Evolutionary conservation across 2,797 vertebrate species (phyloP).

Genomic region (Sebastes umbrosus): DNA sequence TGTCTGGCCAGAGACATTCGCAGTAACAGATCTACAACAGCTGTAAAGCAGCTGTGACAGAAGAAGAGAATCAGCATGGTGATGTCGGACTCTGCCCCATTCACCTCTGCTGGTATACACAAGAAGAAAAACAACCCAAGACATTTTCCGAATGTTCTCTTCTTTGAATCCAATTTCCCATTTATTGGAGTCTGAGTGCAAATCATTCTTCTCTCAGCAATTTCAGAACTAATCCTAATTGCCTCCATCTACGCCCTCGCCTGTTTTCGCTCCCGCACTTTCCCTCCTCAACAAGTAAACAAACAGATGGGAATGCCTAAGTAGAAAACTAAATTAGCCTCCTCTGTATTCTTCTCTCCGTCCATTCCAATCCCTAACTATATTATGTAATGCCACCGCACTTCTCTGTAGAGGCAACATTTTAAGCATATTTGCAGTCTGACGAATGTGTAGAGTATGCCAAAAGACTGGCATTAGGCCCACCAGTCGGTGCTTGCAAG

Average conservation of each 20-base stretch:
- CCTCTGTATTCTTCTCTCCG: conserved; percentile 6
- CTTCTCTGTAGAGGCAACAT: conserved; percentile 59
- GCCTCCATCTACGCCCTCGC: neutral
- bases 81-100: neutral
- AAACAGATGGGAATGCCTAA: conserved; percentile 53
- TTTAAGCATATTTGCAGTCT: conserved; percentile 68
- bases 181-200: conserved; percentile 6
- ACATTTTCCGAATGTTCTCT: neutral
- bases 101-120: conserved; percentile 3
- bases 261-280: conserved; percentile 6
- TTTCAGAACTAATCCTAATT: conserved; percentile 7
- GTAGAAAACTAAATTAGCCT: conserved; percentile 53
- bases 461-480: conserved; percentile 57
- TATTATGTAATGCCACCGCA: conserved; percentile 65
- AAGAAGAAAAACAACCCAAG: neutral
- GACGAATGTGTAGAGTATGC: conserved; percentile 57
- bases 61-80: neutral
- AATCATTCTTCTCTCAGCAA: conserved; percentile 11
- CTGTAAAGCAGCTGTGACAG: conserved; percentile 44
- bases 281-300: conserved; percentile 48
- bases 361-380: conserved; percentile 43
- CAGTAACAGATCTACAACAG: conserved; percentile 13
- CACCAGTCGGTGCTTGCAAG: conserved; percentile 51
- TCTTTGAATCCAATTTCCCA: conserved; percentile 20
- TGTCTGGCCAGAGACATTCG: conserved; percentile 4